Conservation (phyloP, 2,888 invertebrate species). For the Mesorhabditis sp. region DNA sequence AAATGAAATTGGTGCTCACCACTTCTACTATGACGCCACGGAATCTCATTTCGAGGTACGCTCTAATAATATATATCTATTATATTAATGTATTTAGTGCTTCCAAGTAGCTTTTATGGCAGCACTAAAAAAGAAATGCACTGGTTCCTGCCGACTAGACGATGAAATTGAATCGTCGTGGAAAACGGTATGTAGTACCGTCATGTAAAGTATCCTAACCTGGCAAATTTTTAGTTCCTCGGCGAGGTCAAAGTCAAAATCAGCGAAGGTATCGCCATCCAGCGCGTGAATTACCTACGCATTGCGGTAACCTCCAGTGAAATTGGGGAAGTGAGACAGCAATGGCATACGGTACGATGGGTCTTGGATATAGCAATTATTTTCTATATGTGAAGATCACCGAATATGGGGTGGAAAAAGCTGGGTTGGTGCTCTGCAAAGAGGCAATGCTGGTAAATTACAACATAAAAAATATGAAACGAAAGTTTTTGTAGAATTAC, state of each 20-base stretch:
- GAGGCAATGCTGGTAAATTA: background rate
- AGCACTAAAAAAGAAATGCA: constrained; percentile 29
- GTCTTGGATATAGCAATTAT: background rate
- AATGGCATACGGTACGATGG: background rate
- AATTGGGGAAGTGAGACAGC: constrained; percentile 22
- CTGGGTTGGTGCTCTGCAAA: background rate
- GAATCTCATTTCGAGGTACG: constrained; percentile 52
- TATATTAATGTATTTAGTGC: constrained; percentile 17
- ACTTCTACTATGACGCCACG: constrained; percentile 55
- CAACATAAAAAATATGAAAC: constrained; percentile 18
- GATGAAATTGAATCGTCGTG: constrained; percentile 44
- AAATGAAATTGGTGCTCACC: constrained; percentile 53
- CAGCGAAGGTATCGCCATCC: constrained; percentile 45
- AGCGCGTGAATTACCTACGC: constrained; percentile 42
- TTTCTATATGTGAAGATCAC: background rate
- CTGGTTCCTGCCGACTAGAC: constrained; percentile 37
- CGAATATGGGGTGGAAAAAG: background rate
- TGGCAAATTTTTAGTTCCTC: constrained; percentile 34
- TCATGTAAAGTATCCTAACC: background rate
- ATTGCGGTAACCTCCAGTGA: constrained; percentile 46
- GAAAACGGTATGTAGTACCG: constrained; percentile 30
- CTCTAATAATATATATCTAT: background rate
- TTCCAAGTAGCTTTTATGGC: constrained; percentile 45
- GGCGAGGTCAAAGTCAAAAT: constrained; percentile 39
- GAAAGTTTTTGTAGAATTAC: background rate